Evolutionary conservation across 2,888 invertebrate species (phyloP).

Genomic region (Micropterix aruncella): DNA sequence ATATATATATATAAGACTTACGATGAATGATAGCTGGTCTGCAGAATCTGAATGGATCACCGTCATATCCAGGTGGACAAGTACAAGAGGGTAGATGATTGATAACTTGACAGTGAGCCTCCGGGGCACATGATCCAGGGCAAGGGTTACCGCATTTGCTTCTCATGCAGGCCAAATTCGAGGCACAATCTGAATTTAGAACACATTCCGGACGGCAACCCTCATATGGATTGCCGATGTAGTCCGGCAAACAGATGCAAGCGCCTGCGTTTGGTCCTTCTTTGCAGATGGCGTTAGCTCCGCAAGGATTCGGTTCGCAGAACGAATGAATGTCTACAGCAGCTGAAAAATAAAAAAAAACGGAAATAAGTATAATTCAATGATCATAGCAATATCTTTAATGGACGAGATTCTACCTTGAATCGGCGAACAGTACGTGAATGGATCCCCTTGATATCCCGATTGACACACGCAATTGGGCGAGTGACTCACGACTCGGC

Average conservation of each 20-base stretch:
- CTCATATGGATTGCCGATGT: conserved; percentile 31
- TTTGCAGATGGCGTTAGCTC: conserved; percentile 50
- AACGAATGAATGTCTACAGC: conserved; percentile 34
- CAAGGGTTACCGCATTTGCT: conserved; percentile 71
- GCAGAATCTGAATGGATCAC: conserved; percentile 56
- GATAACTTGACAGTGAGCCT: conserved; percentile 59
- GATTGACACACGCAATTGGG: conserved; percentile 48
- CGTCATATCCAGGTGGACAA: conserved; percentile 51
- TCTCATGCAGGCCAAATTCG: conserved; percentile 57
- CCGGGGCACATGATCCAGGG: conserved; percentile 56
- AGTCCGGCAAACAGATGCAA: conserved; percentile 54
- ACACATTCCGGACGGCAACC: conserved; percentile 75
- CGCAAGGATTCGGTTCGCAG: conserved; percentile 50
- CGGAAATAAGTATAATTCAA: not conserved
- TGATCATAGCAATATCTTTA: conserved; percentile 15
- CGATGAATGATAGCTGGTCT: conserved; percentile 29
- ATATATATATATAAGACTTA: no score
- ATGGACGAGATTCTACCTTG: conserved; percentile 11
- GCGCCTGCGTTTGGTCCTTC: conserved; percentile 50
- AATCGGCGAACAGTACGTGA: conserved; percentile 25
- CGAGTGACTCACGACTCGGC: conserved; percentile 59
- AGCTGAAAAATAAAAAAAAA: not conserved
- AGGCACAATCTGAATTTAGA: conserved; percentile 64
- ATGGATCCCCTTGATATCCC: conserved; percentile 54
- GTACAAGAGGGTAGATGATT: conserved; percentile 64